Base-by-base conservation (phyloP, 2,888 invertebrate genomes). In the Cantharis rufa region DNA sequence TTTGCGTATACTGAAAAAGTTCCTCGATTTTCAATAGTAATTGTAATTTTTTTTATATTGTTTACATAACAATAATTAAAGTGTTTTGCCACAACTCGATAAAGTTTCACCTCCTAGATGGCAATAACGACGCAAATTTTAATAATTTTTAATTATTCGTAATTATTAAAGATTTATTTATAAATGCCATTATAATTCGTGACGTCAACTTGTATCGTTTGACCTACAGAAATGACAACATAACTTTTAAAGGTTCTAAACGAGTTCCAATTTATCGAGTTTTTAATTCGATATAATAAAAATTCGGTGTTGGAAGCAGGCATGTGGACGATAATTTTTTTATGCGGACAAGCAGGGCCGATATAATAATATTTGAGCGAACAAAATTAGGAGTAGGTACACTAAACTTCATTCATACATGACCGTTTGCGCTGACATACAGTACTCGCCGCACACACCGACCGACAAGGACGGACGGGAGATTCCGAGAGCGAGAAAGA, bases 401-500 rank as follows among this genome's bases (percentile, higher is more conserved):
- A 18, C 18, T 18, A 18, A n/a, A 71, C 64, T 77, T 77, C 77
- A 77, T 77, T 77, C 77, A 77, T 77, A 74, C 48, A 71, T 61
- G 70, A 72, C 72, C 75, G 74, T 77, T 66, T 18, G 18, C 63
- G 48, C 48, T n/a, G 48, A 48, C 48, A 48, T 48, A 48, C 48
- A n/a, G 24, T n/a, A 48, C 48, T 48, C 48, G 13, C 63, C 63
- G 11, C 18, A 70, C 62, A 70, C 70, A 72, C 77, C 73, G 74
- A 64, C 28, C 28, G 80, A 85, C 85, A 86, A 86, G 84, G 86
- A 86, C 84, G 82, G 79, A 79, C 82, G 82, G 87, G 87, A 86
- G 87, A 87, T 87, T 87, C 87, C 86, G 82, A 83, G 83, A 84
- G 84, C 82, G 83, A 85, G 83, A 84, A 78, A 81, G 83, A 80